Evolutionary conservation across 1,140 invertebrate genomes (phyloP).

Genomic region (Conus betulinus): DNA sequence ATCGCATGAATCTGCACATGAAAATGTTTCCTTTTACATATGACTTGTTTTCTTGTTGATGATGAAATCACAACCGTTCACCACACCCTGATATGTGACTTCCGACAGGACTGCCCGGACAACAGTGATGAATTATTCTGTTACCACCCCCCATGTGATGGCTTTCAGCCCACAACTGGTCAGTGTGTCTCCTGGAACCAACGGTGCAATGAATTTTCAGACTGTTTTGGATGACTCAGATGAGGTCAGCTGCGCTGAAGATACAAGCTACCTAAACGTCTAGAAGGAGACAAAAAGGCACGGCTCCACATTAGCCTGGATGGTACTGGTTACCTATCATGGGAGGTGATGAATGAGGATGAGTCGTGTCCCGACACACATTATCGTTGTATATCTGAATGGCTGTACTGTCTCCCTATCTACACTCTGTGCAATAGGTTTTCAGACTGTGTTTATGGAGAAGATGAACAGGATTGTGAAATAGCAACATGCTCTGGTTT

Average conservation of each 20-base stretch:
- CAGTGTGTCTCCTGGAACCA: neutral
- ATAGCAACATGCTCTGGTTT: conserved; percentile 34
- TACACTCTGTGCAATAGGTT: conserved; percentile 26
- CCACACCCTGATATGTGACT: conserved; percentile 13
- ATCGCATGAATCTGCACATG: too few relatives aligned
- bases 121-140: neutral
- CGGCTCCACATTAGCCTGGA: neutral
- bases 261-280: too few relatives aligned
- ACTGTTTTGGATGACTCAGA: neutral
- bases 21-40: too few relatives aligned
- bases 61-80: neutral
- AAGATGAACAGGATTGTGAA: conserved; percentile 23
- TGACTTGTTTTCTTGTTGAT: too few relatives aligned
- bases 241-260: neutral
- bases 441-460: neutral
- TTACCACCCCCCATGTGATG: neutral
- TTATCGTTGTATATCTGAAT: neutral
- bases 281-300: too few relatives aligned
- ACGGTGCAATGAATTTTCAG: neutral
- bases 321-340: neutral
- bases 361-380: conserved; percentile 12
- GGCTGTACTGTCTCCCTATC: neutral
- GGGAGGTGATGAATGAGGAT: neutral
- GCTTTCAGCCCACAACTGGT: neutral
- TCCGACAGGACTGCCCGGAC: neutral